phyloP scores from a whole-genome alignment of 2,113 vertebrate species.

The Percina caprodes region DNA sequence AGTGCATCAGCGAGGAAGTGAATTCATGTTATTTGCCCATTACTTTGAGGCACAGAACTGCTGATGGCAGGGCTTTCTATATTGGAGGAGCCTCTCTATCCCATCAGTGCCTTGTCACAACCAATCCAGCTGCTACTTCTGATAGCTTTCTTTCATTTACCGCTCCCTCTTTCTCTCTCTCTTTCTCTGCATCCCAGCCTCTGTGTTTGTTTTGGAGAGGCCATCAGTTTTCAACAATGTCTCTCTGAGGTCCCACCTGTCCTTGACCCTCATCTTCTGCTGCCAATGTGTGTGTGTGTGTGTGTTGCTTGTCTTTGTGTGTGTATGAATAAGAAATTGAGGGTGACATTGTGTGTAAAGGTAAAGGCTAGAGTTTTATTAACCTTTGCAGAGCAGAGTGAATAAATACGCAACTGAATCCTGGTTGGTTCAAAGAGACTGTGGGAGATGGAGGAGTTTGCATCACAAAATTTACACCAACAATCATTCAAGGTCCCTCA shows the following conservation, averaged over 20 bases:
- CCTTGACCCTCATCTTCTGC: slow-evolving; percentile 63
- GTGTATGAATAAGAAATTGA: slow-evolving; percentile 57
- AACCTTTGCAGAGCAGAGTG: slow-evolving; percentile 30
- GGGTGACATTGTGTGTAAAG: slow-evolving; percentile 52
- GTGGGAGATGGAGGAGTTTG: slow-evolving; percentile 12
- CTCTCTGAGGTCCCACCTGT: slow-evolving; percentile 53
- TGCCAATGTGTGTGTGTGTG: slow-evolving; percentile 28
- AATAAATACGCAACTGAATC: not conserved
- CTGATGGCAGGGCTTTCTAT: slow-evolving; percentile 72
- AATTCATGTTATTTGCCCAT: slow-evolving; percentile 66
- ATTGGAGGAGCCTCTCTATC: slow-evolving; percentile 54
- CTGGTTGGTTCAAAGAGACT: slow-evolving; percentile 26
- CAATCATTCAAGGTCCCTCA: slow-evolving; percentile 54
- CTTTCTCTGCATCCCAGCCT: slow-evolving; percentile 18
- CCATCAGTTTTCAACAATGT: slow-evolving; percentile 51
- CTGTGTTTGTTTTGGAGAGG: slow-evolving; percentile 56
- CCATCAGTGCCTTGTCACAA: slow-evolving; percentile 70
- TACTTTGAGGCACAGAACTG: slow-evolving; percentile 70
- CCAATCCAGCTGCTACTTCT: slow-evolving; percentile 65
- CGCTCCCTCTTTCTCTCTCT: not conserved
- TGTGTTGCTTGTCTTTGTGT: slow-evolving; percentile 9
- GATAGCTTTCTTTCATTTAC: slow-evolving; percentile 74
- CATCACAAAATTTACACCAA: slow-evolving; percentile 25
- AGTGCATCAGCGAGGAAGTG: slow-evolving; percentile 61
- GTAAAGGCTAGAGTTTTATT: slow-evolving; percentile 28